Percentiles rank a stretch among this genome's conserved stretches.
These are phyloP conservation scores for Gisinianus flammeolus DNA, from an alignment of 2,888 invertebrate genomes.

Conservation along the genomic window DNA sequence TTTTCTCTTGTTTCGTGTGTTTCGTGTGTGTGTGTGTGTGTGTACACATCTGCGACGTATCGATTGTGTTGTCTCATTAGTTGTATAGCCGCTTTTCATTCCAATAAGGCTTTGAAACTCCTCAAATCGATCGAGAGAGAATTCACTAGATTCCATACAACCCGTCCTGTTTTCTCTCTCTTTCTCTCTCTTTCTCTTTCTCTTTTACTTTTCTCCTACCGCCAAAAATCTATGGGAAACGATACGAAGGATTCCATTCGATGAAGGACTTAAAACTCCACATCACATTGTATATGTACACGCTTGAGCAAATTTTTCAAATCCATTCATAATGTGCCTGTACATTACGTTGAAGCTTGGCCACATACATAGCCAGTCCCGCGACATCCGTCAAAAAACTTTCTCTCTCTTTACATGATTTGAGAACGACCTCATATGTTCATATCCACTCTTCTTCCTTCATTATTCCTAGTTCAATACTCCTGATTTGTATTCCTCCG, in stretches of 20 bases:
- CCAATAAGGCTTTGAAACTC: constrained; percentile 13
- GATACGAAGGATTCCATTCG: too few relatives aligned
- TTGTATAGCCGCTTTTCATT: constrained; percentile 37
- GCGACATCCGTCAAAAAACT: too few relatives aligned
- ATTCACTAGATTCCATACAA: background rate
- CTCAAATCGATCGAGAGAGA: constrained; percentile 14
- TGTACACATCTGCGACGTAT: constrained; percentile 31
- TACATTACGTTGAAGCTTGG: too few relatives aligned
- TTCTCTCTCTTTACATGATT: background rate
- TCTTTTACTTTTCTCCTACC: background rate
- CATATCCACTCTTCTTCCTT: background rate
- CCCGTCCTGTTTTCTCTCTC: background rate
- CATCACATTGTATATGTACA: constrained; percentile 7
- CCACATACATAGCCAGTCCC: too few relatives aligned
- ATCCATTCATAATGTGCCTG: too few relatives aligned
- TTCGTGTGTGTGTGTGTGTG: constrained; percentile 2
- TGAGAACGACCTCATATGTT: background rate
- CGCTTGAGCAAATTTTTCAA: constrained; percentile 42
- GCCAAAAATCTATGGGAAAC: background rate
- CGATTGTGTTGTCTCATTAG: constrained; percentile 45
- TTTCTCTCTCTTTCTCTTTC: constrained; percentile 7
- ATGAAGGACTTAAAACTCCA: too few relatives aligned
- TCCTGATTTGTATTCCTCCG: too few relatives aligned
- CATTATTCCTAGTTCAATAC: too few relatives aligned
- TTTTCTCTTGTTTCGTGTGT: constrained; percentile 31